A percentile compares a stretch with the other conserved stretches of the same genome.
phyloP scores from a whole-genome alignment of 2,113 vertebrate genomes.

The Thymallus thymallus region DNA sequence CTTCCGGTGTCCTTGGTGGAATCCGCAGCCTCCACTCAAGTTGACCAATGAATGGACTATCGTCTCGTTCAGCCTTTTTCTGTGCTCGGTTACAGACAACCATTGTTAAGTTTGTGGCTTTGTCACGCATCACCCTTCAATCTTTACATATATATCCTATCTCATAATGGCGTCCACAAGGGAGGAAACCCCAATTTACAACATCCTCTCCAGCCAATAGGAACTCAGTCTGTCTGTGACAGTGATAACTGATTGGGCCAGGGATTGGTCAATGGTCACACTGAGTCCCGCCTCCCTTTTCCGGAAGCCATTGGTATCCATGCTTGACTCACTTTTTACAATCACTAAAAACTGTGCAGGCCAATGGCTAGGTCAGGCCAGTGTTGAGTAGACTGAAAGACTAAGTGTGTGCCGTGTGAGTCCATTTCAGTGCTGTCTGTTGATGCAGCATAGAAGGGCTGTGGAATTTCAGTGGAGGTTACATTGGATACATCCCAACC shows the following conservation, averaged over 20 bases:
- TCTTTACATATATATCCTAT: slow-evolving; percentile 33
- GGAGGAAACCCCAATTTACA: slow-evolving; percentile 46
- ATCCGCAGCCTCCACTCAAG: slow-evolving; percentile 23
- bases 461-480: slow-evolving; percentile 69
- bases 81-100: slow-evolving; percentile 37
- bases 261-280: slow-evolving; percentile 68
- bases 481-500: slow-evolving; percentile 60
- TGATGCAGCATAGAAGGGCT: slow-evolving; percentile 71
- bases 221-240: slow-evolving; percentile 56
- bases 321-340: slow-evolving; percentile 58
- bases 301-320: slow-evolving; percentile 41
- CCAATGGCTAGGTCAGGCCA: slow-evolving; percentile 65
- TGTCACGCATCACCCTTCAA: slow-evolving; percentile 60
- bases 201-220: slow-evolving; percentile 44
- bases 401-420: slow-evolving; percentile 43
- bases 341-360: slow-evolving; percentile 68
- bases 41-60: slow-evolving; percentile 22
- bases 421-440: slow-evolving; percentile 41
- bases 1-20: slow-evolving; percentile 37
- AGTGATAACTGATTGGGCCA: slow-evolving; percentile 65
- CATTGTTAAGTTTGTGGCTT: slow-evolving; percentile 45
- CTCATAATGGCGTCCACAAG: slow-evolving; percentile 29
- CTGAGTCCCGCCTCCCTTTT: slow-evolving; percentile 41
- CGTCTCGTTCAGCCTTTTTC: slow-evolving; percentile 45
- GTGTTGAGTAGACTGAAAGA: slow-evolving; percentile 26